A percentile compares a stretch with the other conserved stretches of the same genome.
These are phyloP conservation scores for Scrobipalpa atriplicella DNA, from an alignment of 2,888 invertebrate genomes.

Conservation along the genomic window DNA sequence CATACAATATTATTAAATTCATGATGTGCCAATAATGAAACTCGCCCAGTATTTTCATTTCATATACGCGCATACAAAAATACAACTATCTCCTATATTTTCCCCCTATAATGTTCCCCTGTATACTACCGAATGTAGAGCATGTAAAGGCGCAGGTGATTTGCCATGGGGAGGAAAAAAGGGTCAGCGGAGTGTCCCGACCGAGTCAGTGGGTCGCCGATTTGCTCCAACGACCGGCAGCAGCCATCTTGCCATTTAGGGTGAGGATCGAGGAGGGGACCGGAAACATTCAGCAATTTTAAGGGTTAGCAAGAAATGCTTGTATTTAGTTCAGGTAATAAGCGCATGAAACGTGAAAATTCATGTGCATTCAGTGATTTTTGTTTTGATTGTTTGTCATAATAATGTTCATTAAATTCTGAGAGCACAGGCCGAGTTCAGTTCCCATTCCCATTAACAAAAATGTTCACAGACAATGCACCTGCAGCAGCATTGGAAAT, in stretches of 20 bases:
- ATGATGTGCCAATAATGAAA: too few relatives aligned
- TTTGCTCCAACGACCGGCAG: neutral
- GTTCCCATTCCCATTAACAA: neutral
- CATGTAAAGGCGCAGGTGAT: conserved; percentile 1
- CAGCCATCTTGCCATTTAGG: neutral
- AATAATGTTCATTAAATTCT: neutral
- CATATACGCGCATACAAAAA: neutral
- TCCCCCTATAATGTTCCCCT: neutral
- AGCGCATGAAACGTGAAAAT: too few relatives aligned
- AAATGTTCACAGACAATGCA: neutral
- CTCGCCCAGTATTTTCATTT: too few relatives aligned
- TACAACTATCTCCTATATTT: neutral
- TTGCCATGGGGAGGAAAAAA: conserved; percentile 17
- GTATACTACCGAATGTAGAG: neutral
- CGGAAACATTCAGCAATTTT: neutral
- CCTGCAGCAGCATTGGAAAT: too few relatives aligned
- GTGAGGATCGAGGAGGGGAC: neutral
- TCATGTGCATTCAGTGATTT: too few relatives aligned
- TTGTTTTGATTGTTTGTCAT: neutral
- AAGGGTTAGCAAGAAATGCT: neutral
- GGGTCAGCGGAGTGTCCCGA: conserved; percentile 3
- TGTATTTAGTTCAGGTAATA: too few relatives aligned
- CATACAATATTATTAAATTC: too few relatives aligned
- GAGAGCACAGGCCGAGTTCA: neutral
- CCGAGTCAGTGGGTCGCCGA: conserved; percentile 17